A percentile compares a stretch with the other conserved stretches of the same genome.
These are phyloP conservation scores for Archivesica marissinica DNA, from an alignment of 1,140 invertebrate species.

Conservation along the genomic window DNA sequence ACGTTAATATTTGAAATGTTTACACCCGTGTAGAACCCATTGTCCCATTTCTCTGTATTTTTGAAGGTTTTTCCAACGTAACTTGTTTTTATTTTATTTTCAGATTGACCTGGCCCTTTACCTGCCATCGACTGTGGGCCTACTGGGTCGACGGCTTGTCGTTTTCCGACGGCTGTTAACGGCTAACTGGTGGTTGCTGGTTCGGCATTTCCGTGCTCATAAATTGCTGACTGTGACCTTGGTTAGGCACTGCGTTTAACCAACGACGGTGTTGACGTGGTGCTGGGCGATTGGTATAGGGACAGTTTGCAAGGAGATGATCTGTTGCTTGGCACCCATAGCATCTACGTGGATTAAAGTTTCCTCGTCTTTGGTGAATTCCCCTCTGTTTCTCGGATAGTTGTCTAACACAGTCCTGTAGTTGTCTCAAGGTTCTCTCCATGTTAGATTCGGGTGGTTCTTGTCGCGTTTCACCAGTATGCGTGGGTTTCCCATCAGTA, in stretches of 20 bases:
- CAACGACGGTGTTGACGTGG: too few relatives aligned
- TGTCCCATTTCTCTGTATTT: neutral
- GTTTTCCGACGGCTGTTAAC: constrained; percentile 20
- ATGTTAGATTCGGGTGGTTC: neutral
- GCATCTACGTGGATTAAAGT: constrained; percentile 16
- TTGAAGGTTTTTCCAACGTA: neutral
- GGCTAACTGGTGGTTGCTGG: too few relatives aligned
- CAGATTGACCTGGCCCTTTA: neutral
- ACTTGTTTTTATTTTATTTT: neutral
- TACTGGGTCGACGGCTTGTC: constrained; percentile 1
- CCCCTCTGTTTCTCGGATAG: neutral
- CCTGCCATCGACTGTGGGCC: constrained; percentile 14
- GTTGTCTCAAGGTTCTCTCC: neutral
- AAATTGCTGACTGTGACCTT: too few relatives aligned
- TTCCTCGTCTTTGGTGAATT: neutral
- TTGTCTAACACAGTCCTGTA: neutral
- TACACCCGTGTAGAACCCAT: neutral
- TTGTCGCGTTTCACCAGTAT: neutral
- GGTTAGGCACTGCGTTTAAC: too few relatives aligned
- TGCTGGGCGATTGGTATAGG: too few relatives aligned
- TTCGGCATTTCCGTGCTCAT: too few relatives aligned
- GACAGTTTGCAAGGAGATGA: constrained; percentile 39
- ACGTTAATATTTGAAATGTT: neutral
- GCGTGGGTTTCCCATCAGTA: neutral
- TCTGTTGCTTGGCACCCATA: constrained; percentile 23